These are phyloP conservation scores for Florisuga fusca DNA, from an alignment of 2,797 vertebrate genomes.

Conservation along the genomic window DNA sequence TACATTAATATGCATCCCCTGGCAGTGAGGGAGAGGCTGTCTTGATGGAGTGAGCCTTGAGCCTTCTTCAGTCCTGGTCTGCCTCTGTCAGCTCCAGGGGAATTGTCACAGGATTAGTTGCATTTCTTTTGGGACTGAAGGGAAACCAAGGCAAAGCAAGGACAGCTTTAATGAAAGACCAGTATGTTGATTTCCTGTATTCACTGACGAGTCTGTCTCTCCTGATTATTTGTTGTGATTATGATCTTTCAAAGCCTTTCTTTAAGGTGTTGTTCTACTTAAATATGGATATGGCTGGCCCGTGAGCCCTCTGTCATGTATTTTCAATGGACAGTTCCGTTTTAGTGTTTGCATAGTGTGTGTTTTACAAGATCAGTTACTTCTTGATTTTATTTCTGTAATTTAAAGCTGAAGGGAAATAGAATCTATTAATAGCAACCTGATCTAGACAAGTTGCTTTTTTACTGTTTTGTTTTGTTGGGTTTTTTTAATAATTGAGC, in stretches of 20 bases:
- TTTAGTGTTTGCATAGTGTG: neutral
- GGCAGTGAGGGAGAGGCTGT: neutral
- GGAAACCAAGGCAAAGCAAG: neutral
- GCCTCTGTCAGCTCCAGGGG: neutral
- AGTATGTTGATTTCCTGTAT: neutral
- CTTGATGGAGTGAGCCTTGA: rapidly evolving
- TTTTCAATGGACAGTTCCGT: slow-evolving; percentile 12
- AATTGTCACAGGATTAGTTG: slow-evolving; percentile 26
- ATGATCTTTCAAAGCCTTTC: neutral
- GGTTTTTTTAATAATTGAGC: neutral
- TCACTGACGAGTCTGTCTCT: neutral
- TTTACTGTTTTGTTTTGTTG: neutral
- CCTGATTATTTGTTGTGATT: neutral
- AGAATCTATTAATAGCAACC: neutral
- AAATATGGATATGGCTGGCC: neutral
- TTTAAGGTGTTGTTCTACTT: neutral
- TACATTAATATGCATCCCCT: neutral
- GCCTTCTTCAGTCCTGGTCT: neutral
- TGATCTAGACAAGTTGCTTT: neutral
- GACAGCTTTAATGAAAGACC: neutral
- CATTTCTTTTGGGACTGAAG: slow-evolving; percentile 14
- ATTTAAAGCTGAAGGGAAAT: slow-evolving; percentile 16
- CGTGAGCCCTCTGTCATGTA: neutral
- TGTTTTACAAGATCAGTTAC: slow-evolving; percentile 13
- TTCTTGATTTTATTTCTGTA: slow-evolving; percentile 56